A percentile compares a stretch with the other conserved stretches of the same genome.
phyloP scores from a whole-genome alignment of 2,888 invertebrate genomes.

The Pteria penguin region DNA sequence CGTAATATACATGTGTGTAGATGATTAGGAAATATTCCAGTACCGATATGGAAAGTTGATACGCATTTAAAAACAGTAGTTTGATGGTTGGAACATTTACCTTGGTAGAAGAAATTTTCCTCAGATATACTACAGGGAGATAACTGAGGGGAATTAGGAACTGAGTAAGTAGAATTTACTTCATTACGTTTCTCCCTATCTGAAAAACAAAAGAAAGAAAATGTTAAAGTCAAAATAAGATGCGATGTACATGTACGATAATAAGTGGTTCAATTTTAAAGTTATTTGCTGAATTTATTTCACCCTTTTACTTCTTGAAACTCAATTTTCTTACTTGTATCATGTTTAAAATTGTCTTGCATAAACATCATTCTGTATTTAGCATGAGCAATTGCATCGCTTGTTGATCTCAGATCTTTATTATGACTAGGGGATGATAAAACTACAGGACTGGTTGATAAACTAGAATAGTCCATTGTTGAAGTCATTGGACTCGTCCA shows the following conservation, averaged over 20 bases:
- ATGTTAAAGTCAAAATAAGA: too few relatives aligned
- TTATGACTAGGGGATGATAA: slow-evolving; percentile 22
- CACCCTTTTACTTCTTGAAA: too few relatives aligned
- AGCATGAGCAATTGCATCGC: slow-evolving; percentile 59
- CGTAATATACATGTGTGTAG: too few relatives aligned
- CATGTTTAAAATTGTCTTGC: slow-evolving; percentile 8
- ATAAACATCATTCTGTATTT: slow-evolving; percentile 54
- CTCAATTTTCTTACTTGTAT: slow-evolving; percentile 29
- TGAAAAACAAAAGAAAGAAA: slow-evolving; percentile 17
- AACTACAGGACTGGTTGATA: slow-evolving; percentile 33
- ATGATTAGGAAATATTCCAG: too few relatives aligned
- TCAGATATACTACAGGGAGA: slow-evolving; percentile 25
- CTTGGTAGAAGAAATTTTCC: slow-evolving; percentile 7
- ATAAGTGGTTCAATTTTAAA: too few relatives aligned
- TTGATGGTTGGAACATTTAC: too few relatives aligned
- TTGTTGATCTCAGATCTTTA: slow-evolving; percentile 34
- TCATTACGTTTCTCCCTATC: slow-evolving; percentile 13
- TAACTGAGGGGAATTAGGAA: slow-evolving; percentile 32
- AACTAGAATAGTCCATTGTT: slow-evolving; percentile 35
- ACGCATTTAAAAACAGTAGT: too few relatives aligned
- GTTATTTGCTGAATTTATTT: too few relatives aligned
- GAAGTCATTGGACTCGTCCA: slow-evolving; percentile 29
- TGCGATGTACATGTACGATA: too few relatives aligned
- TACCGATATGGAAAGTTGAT: too few relatives aligned
- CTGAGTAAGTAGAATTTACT: slow-evolving; percentile 20